These are phyloP conservation scores for Tangara arthus DNA, from an alignment of 2,797 vertebrate genomes.

Conservation along the genomic window DNA sequence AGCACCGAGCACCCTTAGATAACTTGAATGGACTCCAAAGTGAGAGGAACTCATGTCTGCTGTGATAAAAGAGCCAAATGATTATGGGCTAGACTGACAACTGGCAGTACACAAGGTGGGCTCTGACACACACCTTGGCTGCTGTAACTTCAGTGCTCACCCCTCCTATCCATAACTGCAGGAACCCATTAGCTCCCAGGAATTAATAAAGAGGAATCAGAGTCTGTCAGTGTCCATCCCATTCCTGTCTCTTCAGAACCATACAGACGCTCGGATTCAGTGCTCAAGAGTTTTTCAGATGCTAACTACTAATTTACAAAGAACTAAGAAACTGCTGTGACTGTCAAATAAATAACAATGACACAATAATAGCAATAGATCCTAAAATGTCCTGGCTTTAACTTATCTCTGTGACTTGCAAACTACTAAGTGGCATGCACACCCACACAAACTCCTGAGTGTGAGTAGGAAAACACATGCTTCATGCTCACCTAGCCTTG, in stretches of 20 bases:
- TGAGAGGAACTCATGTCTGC: background rate
- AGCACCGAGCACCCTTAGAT: background rate
- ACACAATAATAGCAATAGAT: background rate
- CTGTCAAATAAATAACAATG: background rate
- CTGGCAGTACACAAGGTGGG: background rate
- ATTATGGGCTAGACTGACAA: background rate
- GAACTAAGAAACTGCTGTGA: background rate
- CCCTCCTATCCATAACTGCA: background rate
- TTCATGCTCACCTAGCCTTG: rapidly evolving
- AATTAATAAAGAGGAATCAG: background rate
- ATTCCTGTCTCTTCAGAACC: background rate
- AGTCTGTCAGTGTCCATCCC: background rate
- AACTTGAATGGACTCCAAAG: background rate
- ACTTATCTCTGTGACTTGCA: background rate
- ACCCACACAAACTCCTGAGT: background rate
- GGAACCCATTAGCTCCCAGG: background rate
- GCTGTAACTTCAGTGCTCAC: background rate
- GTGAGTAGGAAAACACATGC: background rate
- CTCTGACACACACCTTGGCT: background rate
- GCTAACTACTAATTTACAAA: background rate
- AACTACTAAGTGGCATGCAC: background rate
- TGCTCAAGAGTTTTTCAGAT: background rate
- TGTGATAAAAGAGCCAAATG: background rate
- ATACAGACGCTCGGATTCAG: background rate
- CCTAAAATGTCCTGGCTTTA: background rate